Evolutionary conservation across 2,888 invertebrate genomes (phyloP).

Genomic region (Oscheius sp.): DNA sequence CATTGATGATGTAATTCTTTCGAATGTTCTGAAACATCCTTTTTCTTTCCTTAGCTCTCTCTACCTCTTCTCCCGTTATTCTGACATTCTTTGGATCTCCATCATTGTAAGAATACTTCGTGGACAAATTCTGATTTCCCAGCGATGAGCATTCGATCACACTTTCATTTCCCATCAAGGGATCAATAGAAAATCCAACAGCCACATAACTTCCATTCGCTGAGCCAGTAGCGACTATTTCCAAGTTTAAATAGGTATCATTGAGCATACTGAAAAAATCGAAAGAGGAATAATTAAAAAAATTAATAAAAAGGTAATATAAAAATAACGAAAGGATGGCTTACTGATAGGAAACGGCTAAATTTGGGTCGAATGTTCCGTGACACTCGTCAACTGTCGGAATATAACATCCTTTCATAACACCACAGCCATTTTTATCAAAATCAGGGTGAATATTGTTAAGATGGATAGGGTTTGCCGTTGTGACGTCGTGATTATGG

Average conservation of each 20-base stretch:
- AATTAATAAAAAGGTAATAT: not conserved
- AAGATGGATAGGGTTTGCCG: not conserved
- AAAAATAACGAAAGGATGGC: too few relatives aligned
- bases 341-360: constrained; percentile 17
- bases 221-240: not conserved
- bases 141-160: constrained; percentile 52
- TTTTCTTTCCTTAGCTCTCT: not conserved
- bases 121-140: constrained; percentile 34
- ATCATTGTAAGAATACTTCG: constrained; percentile 49
- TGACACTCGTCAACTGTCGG: constrained; percentile 31
- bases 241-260: constrained; percentile 18
- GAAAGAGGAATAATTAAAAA: too few relatives aligned
- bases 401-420: constrained; percentile 49
- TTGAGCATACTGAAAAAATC: constrained; percentile 3
- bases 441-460: constrained; percentile 26
- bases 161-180: constrained; percentile 43
- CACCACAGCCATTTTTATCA: constrained; percentile 46
- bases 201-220: constrained; percentile 16
- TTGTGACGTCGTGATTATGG: constrained; percentile 13
- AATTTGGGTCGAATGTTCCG: too few relatives aligned
- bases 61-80: constrained; percentile 33
- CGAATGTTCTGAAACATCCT: constrained; percentile 17
- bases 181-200: constrained; percentile 5
- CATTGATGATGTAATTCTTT: constrained; percentile 25
- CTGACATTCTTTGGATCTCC: constrained; percentile 28